Percentiles rank a stretch among this genome's conserved stretches.
Evolutionary conservation across 2,113 vertebrate species (phyloP).

Genomic region (Athene noctua): DNA sequence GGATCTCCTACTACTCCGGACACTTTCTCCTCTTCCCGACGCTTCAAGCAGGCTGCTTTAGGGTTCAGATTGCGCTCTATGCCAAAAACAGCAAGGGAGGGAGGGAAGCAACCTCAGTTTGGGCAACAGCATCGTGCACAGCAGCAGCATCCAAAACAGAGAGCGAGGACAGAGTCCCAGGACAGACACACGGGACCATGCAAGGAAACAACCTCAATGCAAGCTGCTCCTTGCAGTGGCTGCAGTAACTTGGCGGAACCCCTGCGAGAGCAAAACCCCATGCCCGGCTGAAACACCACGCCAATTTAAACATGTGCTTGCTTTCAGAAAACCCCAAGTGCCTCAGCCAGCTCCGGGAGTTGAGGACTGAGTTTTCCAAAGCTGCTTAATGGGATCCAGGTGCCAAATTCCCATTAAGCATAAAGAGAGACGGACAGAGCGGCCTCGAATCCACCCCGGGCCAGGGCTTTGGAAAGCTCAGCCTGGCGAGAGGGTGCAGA

Average conservation of each 20-base stretch:
- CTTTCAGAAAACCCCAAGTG: not conserved
- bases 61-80: conserved; percentile 97
- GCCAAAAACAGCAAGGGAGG: conserved; percentile 10
- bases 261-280: not conserved
- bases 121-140: not conserved
- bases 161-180: not conserved
- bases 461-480: not conserved
- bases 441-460: not conserved
- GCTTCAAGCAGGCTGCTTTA: conserved; percentile 97
- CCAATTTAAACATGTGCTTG: not conserved
- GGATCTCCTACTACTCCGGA: conserved; percentile 91
- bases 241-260: not conserved
- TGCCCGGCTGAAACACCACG: not conserved
- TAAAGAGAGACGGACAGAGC: not conserved
- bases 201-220: not conserved
- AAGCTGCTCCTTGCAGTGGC: not conserved
- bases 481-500: not conserved
- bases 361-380: not conserved
- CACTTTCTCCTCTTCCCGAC: conserved; percentile 97
- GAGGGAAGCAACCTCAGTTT: not conserved
- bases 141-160: not conserved
- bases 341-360: not conserved
- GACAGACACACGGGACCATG: not conserved
- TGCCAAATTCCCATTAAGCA: not conserved
- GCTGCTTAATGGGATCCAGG: not conserved